A percentile compares a stretch with the other conserved stretches of the same genome.
Evolutionary conservation across 2,888 invertebrate species (phyloP).

Genomic region (Gryllus longicercus): DNA sequence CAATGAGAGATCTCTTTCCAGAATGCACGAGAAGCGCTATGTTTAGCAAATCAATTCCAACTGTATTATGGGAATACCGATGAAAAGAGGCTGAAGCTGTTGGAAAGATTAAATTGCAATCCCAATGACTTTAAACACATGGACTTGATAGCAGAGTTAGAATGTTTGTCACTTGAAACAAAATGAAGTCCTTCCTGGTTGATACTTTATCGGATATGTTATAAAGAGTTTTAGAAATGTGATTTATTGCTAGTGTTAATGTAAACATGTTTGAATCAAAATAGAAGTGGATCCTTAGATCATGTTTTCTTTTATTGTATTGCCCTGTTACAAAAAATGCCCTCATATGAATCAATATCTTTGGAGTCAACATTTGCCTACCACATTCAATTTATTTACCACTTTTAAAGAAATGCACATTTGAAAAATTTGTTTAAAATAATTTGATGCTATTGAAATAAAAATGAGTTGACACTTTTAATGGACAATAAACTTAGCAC

Average conservation of each 20-base stretch:
- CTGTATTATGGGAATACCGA: constrained; percentile 74
- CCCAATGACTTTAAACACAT: constrained; percentile 77
- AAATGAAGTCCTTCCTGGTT: neutral
- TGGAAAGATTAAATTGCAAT: constrained; percentile 64
- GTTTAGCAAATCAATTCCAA: constrained; percentile 79
- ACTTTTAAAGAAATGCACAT: no score
- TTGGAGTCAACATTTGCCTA: no score
- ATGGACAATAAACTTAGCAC: neutral
- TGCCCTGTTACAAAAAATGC: no score
- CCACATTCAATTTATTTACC: no score
- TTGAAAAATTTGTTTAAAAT: no score
- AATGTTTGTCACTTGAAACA: constrained; percentile 44
- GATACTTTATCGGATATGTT: neutral
- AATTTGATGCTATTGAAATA: no score
- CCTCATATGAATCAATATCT: no score
- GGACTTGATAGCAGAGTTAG: constrained; percentile 74
- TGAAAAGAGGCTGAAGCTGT: constrained; percentile 57
- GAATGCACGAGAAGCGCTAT: constrained; percentile 75
- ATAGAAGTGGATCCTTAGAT: no score
- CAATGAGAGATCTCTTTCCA: constrained; percentile 36
- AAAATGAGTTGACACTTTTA: neutral
- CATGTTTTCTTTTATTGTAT: no score
- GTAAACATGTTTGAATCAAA: no score
- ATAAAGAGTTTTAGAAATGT: no score
- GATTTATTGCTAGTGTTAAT: no score